Base-by-base conservation (phyloP, 2,797 vertebrate genomes). In the Gadopsis marmoratus region DNA sequence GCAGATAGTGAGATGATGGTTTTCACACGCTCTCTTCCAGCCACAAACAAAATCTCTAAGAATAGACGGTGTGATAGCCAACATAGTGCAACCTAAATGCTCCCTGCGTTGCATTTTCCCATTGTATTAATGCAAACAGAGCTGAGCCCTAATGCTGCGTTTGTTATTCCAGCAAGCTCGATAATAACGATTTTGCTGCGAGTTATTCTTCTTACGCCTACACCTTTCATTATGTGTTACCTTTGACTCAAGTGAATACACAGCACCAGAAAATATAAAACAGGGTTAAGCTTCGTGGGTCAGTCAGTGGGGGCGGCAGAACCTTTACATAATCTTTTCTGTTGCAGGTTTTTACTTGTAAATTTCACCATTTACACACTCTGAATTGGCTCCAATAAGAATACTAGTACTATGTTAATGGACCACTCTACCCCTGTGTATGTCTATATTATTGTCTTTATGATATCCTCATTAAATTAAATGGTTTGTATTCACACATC, bases 381-480 rank as follows among this genome's bases (percentile, higher is more conserved):
- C 1, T 5, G 37, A 37, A 54, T 11, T 13, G n/a, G 11, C n/a
- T 71, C 31, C 4, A 13, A 4, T 35, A 48, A 58, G 45, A 45
- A 54, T 55, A 23, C 41, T 1, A 50, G 6, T 5, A 35, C 47
- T 3, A n/a, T 9, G 50, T 53, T 23, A 37, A 60, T 17, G 47
- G 31, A 69, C 41, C 29, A 8, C 21, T 72, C 26, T 39, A 39
- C 31, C 2, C 33, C 60, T 13, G 4, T 29, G 10, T 50, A 17
- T 67, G 61, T 81, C 60, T 80, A 75, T 56, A 74, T 62, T 21
- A 19, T 43, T 3, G 1, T 45, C 39, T 78, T 55, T 68, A 64
- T 73, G 76, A 61, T 81, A 84, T 70, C 79, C 75, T 17, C 58
- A 33, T 23, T 63, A 7, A 56, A 74, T 69, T 10, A 41, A 81